Conservation (phyloP, 1,140 invertebrate genomes). For the Drosophila kohkoa region DNA sequence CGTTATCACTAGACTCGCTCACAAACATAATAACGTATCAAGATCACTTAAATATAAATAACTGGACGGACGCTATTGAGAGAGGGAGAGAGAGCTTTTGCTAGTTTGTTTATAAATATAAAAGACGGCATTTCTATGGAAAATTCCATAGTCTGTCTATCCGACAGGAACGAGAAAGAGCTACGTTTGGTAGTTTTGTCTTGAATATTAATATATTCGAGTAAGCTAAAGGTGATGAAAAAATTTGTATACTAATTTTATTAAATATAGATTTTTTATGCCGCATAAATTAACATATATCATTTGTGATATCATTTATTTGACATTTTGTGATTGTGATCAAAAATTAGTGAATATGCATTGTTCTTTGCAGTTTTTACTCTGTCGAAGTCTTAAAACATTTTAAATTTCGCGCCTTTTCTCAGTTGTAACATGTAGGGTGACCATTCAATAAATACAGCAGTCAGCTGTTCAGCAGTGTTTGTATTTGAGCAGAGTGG, state of each 20-base stretch:
- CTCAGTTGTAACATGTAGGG: neutral
- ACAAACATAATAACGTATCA: neutral
- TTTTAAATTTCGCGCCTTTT: neutral
- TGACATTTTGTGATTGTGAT: no score
- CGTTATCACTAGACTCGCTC: constrained; percentile 13
- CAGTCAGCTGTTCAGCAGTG: constrained; percentile 3
- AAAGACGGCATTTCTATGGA: constrained; percentile 30
- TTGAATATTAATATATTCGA: no score
- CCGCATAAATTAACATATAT: no score
- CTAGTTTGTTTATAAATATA: constrained; percentile 20
- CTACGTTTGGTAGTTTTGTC: neutral
- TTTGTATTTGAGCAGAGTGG: neutral
- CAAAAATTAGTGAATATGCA: no score
- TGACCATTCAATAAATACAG: neutral
- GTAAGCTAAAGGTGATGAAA: no score
- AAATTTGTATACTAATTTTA: no score
- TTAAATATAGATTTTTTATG: no score
- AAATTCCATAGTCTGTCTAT: constrained; percentile 48
- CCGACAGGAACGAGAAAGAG: neutral
- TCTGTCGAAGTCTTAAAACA: no score
- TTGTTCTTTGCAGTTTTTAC: no score
- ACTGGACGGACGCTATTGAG: neutral
- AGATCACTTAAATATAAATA: constrained; percentile 8
- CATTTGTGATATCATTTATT: no score
- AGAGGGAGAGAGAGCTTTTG: constrained; percentile 44